Percentiles rank a stretch among this genome's conserved stretches.
Evolutionary conservation across 2,113 vertebrate species (phyloP).

Genomic region (Muntiacus reevesi): DNA sequence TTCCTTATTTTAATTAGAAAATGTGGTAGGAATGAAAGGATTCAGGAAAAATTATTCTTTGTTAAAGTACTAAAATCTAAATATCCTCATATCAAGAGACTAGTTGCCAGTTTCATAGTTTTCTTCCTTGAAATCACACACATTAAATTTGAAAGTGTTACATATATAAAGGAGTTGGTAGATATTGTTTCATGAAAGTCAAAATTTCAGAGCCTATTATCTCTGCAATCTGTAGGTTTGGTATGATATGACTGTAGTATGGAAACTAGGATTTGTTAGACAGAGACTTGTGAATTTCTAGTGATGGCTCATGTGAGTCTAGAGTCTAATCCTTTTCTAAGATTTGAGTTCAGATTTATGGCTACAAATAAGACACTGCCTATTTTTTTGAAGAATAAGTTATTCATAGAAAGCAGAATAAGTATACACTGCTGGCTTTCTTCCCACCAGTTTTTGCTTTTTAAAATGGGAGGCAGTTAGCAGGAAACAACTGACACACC

Average conservation of each 20-base stretch:
- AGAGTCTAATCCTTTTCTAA: neutral
- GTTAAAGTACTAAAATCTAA: neutral
- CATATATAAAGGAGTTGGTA: neutral
- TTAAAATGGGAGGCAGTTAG: constrained; percentile 44
- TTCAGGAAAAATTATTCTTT: neutral
- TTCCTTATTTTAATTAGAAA: constrained; percentile 1
- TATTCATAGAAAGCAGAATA: constrained; percentile 16
- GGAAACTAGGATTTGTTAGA: neutral
- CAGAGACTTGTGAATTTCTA: neutral
- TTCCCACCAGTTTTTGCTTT: neutral
- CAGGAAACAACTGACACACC: neutral
- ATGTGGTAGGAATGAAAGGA: neutral
- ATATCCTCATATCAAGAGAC: neutral
- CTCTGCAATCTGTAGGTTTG: neutral
- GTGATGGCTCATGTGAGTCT: neutral
- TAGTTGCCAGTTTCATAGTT: neutral
- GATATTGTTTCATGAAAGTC: neutral
- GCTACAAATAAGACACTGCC: constrained; percentile 36
- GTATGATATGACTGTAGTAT: neutral
- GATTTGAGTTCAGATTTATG: constrained; percentile 33
- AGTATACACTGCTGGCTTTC: constrained; percentile 11
- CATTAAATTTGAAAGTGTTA: neutral
- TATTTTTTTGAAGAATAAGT: neutral
- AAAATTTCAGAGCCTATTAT: neutral
- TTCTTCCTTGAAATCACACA: neutral